Percentiles rank a stretch among this genome's conserved stretches.
phyloP scores from a whole-genome alignment of 2,888 invertebrate species.

The Argynnis bischoffii region DNA sequence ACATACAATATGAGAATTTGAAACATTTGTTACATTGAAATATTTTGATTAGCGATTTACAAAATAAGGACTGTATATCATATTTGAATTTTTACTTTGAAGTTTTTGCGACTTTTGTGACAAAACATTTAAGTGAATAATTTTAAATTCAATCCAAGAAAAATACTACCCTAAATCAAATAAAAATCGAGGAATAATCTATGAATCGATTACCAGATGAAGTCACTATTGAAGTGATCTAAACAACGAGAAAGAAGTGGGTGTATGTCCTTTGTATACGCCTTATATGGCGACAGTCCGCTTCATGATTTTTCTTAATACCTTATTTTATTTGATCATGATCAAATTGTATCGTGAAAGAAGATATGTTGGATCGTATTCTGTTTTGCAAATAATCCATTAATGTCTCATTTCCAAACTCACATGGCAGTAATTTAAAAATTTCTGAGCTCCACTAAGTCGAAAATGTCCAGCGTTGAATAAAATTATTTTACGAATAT shows the following conservation, averaged over 20 bases:
- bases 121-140: no score
- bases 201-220: no score
- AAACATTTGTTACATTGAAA: no score
- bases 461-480: constrained; percentile 59
- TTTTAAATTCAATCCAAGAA: no score
- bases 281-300: constrained; percentile 26
- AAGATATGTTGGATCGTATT: constrained; percentile 63
- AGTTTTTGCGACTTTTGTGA: no score
- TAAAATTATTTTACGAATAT: constrained; percentile 76
- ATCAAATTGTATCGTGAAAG: constrained; percentile 63
- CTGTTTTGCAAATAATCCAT: constrained; percentile 67
- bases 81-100: no score
- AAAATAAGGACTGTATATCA: no score
- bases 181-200: no score
- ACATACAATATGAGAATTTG: constrained; percentile 6
- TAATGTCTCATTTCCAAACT: constrained; percentile 70
- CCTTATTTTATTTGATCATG: constrained; percentile 67
- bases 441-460: constrained; percentile 63
- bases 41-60: no score
- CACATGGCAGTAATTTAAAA: constrained; percentile 70
- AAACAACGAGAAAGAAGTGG: no score
- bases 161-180: no score
- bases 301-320: constrained; percentile 60
- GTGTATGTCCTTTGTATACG: background rate
- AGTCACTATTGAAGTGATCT: no score